phyloP scores from a whole-genome alignment of 1,140 invertebrate genomes.

The Globodera rostochiensis region DNA sequence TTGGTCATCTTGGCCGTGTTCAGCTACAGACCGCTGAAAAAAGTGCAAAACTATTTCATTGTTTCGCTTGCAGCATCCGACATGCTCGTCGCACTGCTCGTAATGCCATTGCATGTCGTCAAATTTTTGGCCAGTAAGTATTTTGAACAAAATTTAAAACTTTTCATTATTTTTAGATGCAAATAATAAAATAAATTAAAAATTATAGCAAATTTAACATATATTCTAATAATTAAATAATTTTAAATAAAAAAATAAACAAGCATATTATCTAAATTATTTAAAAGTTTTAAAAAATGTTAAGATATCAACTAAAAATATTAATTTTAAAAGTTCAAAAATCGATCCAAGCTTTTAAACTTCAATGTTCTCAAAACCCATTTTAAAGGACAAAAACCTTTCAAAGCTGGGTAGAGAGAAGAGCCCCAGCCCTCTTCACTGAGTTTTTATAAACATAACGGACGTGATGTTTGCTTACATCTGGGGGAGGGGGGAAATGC shows the following conservation, averaged over 20 bases:
- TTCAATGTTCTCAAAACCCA: too few species aligned
- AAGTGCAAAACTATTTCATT: conserved; percentile 97
- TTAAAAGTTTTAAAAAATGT: too few species aligned
- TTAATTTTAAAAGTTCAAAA: too few species aligned
- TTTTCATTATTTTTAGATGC: conserved; percentile 7
- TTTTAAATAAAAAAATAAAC: not conserved
- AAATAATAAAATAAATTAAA: not conserved
- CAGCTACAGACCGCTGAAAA: conserved; percentile 89
- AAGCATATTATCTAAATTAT: not conserved
- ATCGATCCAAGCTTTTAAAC: too few species aligned
- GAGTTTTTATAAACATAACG: too few species aligned
- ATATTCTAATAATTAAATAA: not conserved
- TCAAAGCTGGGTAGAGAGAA: too few species aligned
- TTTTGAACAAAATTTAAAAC: not conserved
- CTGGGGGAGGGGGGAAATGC: too few species aligned
- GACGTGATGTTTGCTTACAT: too few species aligned
- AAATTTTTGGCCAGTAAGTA: conserved; percentile 76
- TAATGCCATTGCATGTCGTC: conserved; percentile 92
- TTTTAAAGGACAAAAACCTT: too few species aligned
- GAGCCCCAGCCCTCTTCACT: too few species aligned
- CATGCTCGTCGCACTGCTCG: conserved; percentile 89
- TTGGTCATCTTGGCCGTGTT: conserved; percentile 93
- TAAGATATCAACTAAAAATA: too few species aligned
- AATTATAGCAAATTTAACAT: not conserved
- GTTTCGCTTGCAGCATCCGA: conserved; percentile 96